phyloP scores from a whole-genome alignment of 1,140 invertebrate genomes.

The Lethrus apterus region DNA sequence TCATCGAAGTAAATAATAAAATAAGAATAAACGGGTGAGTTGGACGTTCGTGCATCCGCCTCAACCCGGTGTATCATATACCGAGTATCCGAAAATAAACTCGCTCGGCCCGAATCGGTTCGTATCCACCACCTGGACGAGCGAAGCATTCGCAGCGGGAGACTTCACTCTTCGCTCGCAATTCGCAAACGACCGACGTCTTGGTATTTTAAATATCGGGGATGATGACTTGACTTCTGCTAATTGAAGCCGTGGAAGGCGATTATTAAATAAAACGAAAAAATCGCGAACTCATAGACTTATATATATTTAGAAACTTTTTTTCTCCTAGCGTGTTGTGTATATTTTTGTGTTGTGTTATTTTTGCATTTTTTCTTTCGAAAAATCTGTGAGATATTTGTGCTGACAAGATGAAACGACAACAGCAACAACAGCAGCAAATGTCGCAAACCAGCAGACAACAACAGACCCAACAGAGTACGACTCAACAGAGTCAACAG shows the following conservation, averaged over 20 bases:
- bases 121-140: slow-evolving; percentile 6
- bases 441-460: slow-evolving; percentile 44
- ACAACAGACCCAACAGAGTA: slow-evolving; percentile 49
- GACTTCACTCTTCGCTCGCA: slow-evolving; percentile 64
- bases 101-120: slow-evolving; percentile 2
- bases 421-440: slow-evolving; percentile 33
- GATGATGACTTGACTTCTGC: slow-evolving; percentile 76
- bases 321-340: background rate
- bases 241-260: slow-evolving; percentile 59
- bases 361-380: slow-evolving; percentile 32
- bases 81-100: slow-evolving; percentile 11
- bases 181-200: slow-evolving; percentile 83
- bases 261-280: slow-evolving; percentile 25
- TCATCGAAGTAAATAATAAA: no score
- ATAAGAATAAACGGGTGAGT: no score
- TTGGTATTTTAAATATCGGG: slow-evolving; percentile 66
- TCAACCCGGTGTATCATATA: slow-evolving; percentile 6
- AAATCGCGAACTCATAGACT: slow-evolving; percentile 16
- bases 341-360: slow-evolving; percentile 21
- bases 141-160: slow-evolving; percentile 31
- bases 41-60: no score
- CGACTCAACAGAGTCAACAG: slow-evolving; percentile 48
- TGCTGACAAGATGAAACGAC: slow-evolving; percentile 41
- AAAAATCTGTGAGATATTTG: slow-evolving; percentile 26
- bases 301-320: slow-evolving; percentile 20